Conservation (phyloP, 2,888 invertebrate genomes). For the Tuta absoluta region DNA sequence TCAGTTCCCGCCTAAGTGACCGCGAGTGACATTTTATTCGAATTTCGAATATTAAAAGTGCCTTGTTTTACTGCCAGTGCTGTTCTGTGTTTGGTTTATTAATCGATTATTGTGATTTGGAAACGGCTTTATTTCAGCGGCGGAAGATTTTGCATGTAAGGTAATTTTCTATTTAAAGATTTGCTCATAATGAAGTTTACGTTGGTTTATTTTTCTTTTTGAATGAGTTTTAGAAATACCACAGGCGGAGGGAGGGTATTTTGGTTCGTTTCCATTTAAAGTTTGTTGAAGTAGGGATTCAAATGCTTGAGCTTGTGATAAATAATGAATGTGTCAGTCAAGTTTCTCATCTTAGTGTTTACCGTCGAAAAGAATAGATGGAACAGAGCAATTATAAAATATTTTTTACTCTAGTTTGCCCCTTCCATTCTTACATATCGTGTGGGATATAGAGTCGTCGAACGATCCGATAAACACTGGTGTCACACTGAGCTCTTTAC, state of each 20-base stretch:
- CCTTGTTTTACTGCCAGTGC: constrained; percentile 41
- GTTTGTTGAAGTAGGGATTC: too few relatives aligned
- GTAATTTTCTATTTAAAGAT: constrained; percentile 43
- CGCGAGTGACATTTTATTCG: constrained; percentile 61
- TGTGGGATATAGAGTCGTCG: too few relatives aligned
- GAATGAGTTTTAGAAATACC: constrained; percentile 12
- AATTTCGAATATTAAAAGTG: constrained; percentile 50
- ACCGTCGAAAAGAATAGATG: too few relatives aligned
- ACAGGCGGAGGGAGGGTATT: background rate
- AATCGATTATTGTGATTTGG: constrained; percentile 43
- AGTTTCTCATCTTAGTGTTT: too few relatives aligned
- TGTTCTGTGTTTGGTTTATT: constrained; percentile 41
- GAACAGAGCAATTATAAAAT: too few relatives aligned
- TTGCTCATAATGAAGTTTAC: constrained; percentile 26
- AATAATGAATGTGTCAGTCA: too few relatives aligned
- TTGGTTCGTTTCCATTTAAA: constrained; percentile 3
- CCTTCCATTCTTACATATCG: too few relatives aligned
- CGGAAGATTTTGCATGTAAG: constrained; percentile 50
- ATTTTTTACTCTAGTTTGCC: too few relatives aligned
- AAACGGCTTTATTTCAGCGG: constrained; percentile 44
- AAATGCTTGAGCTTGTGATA: too few relatives aligned
- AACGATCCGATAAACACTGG: too few relatives aligned
- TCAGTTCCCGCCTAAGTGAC: constrained; percentile 58
- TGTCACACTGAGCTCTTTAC: too few relatives aligned
- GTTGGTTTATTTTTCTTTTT: constrained; percentile 23